Base-by-base conservation (phyloP, 2,113 vertebrate species). In the Campylomormyrus numenius region DNA sequence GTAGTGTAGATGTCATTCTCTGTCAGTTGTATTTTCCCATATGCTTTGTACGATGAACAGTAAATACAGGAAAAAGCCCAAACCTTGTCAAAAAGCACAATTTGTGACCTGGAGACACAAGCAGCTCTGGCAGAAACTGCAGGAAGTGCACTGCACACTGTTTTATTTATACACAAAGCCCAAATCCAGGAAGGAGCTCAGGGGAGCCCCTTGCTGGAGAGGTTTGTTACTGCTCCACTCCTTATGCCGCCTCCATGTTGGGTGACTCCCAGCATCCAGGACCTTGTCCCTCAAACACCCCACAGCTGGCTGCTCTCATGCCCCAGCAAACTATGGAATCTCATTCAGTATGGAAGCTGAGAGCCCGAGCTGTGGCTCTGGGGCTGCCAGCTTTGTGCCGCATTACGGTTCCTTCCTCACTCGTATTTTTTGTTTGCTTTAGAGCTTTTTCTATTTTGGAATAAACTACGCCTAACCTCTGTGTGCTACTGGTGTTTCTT, bases 371-470 rank as follows among this genome's bases (percentile, higher is more conserved):
- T 70, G 56, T 48, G 19, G 56, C 0, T 17, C 45, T 19, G 90
- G 5, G 11, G 46, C 15, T 39, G 7, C 48, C 91, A 91, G 90
- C 90, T 53, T 88, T 19, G 92, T 92, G 89, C 94, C 89, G 90
- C 92, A 93, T 94, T 94, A 91, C 92, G 91, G 90, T 90, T 94
- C 90, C 89, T 90, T 93, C 84, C 92, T 93, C 92, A 93, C 58
- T 48, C 48, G 92, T 48, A 92, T 58, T 58, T 90, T 93, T 92
- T 94, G 93, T 94, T 94, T 95, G 94, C 93, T 94, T 95, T 94
- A 95, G 94, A 95, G 93, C 94, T 94, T 95, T 94, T 95, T 95
- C 93, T 95, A 95, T 95, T 95, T 95, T 95, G 94, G 95, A 95
- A 95, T 95, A 95, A 95, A 95, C 89, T 15, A 95, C 94, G 91